phyloP scores from a whole-genome alignment of 2,797 vertebrate genomes.

The Melopsittacus undulatus region DNA sequence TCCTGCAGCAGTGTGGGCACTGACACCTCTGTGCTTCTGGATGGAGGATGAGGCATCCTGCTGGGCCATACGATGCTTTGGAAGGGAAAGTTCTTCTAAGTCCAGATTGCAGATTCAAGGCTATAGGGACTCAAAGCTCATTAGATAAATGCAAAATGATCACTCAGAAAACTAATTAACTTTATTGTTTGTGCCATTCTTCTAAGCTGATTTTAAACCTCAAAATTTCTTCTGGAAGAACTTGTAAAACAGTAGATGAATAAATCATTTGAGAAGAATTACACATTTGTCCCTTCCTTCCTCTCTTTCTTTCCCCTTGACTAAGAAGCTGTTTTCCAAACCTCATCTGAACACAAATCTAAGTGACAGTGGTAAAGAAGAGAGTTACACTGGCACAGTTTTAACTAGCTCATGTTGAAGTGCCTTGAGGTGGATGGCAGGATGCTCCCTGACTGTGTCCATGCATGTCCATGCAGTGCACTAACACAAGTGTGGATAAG shows the following conservation, averaged over 20 bases:
- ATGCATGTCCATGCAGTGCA: accelerated
- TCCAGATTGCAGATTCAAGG: too few relatives aligned
- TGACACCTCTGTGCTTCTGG: background rate
- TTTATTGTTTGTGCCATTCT: background rate
- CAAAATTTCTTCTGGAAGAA: background rate
- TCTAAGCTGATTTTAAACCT: background rate
- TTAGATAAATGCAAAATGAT: background rate
- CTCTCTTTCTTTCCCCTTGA: background rate
- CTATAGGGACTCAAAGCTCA: background rate
- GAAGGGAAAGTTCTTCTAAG: background rate
- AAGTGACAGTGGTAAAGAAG: background rate
- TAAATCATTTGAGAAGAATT: background rate
- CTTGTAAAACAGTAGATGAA: background rate
- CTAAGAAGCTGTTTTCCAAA: background rate
- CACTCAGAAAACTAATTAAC: background rate
- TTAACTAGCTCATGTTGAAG: background rate
- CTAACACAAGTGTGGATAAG: background rate
- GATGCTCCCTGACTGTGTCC: background rate
- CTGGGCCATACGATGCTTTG: accelerated
- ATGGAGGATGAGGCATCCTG: accelerated
- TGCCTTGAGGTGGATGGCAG: accelerated
- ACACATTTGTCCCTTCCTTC: background rate
- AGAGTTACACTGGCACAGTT: background rate
- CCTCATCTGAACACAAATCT: background rate
- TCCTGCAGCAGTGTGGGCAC: background rate